Evolutionary conservation across 2,113 vertebrate genomes (phyloP), one percentile per base, ranked within the genome.

Genomic region (Notiomystis cincta): DNA sequence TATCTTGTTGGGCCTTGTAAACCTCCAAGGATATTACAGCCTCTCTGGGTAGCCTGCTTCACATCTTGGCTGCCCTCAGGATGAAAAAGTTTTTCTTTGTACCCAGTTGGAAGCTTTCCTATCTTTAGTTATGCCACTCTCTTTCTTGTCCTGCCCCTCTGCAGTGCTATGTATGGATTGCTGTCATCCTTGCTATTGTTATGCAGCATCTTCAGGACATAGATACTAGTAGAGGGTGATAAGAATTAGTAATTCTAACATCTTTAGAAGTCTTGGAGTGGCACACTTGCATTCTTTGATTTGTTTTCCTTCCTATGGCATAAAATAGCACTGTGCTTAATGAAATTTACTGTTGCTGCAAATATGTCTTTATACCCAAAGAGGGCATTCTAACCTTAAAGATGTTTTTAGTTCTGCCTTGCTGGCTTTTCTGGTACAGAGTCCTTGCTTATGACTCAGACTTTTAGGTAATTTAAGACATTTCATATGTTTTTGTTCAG

Each of bases 371-470:
- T 89, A 71, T 45, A 90, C 98, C 98, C 95, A 89, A 97, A 98
- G 98, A 97, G 98, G 98, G 98, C 98, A 96, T 97, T 96, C 94
- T 97, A 97, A 96, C 93, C 90, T 96, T 87, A 96, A 89, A 94
- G 79, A 96, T 97, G 78, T 70, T 71, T 35, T 61, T 89, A 69
- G 28, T 78, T 90, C 71, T 81, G 14, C 48, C 40, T 40, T 31
- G 6, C 6, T 69, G 31, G 20, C 50, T 94, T 93, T 84, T 64
- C 28, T 80, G 62, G 19, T 69, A 45, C 33, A n/a, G 48, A 85
- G 30, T 75, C 60, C 76, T 93, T 89, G 67, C 60, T 87, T 77
- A 30, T 89, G 42, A 38, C n/a, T 95, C 66, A 75, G 71, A 48
- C 64, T 91, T 82, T 48, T 78, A 69, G 75, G 61, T 92, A 84